These are phyloP conservation scores for Silvanus unidentatus DNA, from an alignment of 2,888 invertebrate genomes.

Conservation along the genomic window DNA sequence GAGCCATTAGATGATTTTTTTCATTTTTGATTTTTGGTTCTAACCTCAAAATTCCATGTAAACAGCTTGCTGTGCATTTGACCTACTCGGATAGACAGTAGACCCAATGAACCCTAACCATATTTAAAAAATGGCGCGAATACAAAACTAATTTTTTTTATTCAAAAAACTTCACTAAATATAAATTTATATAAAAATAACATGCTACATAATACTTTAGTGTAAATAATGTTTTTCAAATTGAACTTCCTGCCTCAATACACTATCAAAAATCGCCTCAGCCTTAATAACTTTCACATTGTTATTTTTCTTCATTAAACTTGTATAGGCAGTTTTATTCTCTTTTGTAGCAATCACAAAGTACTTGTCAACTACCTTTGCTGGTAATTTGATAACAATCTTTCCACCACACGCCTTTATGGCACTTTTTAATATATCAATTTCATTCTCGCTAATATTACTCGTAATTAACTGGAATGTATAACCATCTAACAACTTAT, in stretches of 20 bases:
- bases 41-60: too few species aligned
- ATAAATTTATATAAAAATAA: not conserved
- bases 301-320: slow-evolving; percentile 28
- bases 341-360: slow-evolving; percentile 35
- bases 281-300: slow-evolving; percentile 34
- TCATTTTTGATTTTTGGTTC: not conserved
- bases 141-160: too few species aligned
- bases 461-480: slow-evolving; percentile 32
- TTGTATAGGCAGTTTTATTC: slow-evolving; percentile 35
- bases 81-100: too few species aligned
- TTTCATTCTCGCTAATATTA: slow-evolving; percentile 28
- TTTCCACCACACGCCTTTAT: slow-evolving; percentile 43
- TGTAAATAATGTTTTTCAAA: slow-evolving; percentile 25
- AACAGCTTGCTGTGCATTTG: too few species aligned
- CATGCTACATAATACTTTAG: not conserved
- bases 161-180: too few species aligned
- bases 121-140: too few species aligned
- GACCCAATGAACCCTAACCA: too few species aligned
- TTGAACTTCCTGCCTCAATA: slow-evolving; percentile 38
- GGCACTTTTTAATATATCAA: slow-evolving; percentile 40
- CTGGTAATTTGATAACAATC: slow-evolving; percentile 32
- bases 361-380: slow-evolving; percentile 25
- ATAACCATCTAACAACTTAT: slow-evolving; percentile 33
- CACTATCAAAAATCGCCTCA: slow-evolving; percentile 43
- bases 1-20: slow-evolving; percentile 40